Conservation (phyloP, 2,888 invertebrate genomes). For the Desoria tigrina region DNA sequence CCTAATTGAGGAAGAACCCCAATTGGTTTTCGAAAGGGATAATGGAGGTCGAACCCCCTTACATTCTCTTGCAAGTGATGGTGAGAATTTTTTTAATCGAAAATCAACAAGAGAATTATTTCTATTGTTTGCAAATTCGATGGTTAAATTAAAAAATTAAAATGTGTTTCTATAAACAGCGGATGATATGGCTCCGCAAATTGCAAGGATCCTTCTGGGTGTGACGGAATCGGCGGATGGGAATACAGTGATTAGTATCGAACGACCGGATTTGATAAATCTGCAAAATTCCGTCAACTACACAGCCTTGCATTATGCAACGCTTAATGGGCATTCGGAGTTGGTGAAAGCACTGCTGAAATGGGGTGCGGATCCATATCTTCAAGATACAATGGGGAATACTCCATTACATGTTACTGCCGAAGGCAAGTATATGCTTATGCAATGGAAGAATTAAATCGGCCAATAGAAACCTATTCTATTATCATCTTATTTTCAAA, state of each 20-base stretch:
- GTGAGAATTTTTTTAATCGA: too few species aligned
- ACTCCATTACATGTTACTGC: slow-evolving; percentile 23
- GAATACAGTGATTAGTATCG: slow-evolving; percentile 13
- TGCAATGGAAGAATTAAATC: not conserved
- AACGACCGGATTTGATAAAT: slow-evolving; percentile 21
- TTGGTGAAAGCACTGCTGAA: slow-evolving; percentile 24
- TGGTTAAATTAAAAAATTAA: not conserved
- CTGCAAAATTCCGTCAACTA: slow-evolving; percentile 19
- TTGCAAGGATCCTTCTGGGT: slow-evolving; percentile 24
- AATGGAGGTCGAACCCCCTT: slow-evolving; percentile 20
- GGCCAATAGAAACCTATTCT: not conserved
- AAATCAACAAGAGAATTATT: too few species aligned
- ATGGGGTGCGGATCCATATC: slow-evolving; percentile 21
- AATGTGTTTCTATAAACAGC: slow-evolving; percentile 6
- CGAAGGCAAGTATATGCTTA: slow-evolving; percentile 14
- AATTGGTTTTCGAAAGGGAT: slow-evolving; percentile 28
- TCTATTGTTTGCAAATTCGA: not conserved
- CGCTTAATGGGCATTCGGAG: slow-evolving; percentile 23
- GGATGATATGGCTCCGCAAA: slow-evolving; percentile 20
- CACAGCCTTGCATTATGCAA: slow-evolving; percentile 27
- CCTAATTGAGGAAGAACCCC: slow-evolving; percentile 16
- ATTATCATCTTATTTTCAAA: not conserved
- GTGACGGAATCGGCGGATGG: slow-evolving; percentile 21
- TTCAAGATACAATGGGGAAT: slow-evolving; percentile 23
- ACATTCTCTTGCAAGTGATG: slow-evolving; percentile 24